These are phyloP conservation scores for Berghia stephanieae DNA, from an alignment of 1,140 invertebrate genomes.

Conservation along the genomic window DNA sequence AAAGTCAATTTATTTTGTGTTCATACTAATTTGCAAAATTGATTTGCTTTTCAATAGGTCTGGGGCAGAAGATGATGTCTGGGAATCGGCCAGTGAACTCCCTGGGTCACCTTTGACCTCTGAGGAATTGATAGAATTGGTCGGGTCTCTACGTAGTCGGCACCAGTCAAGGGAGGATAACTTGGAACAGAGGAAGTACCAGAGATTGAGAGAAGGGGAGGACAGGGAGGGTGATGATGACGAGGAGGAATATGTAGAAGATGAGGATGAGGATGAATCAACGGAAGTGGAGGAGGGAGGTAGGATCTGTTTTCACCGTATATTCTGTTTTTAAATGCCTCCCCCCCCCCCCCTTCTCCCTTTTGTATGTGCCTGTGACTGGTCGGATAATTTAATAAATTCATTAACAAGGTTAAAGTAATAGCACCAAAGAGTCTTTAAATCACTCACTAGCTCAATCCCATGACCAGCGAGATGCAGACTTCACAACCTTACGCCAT, in stretches of 20 bases:
- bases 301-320: background rate
- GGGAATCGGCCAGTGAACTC: slow-evolving; percentile 58
- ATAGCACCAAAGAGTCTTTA: too few species aligned
- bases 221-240: slow-evolving; percentile 16
- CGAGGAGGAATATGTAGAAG: slow-evolving; percentile 24
- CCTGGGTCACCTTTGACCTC: slow-evolving; percentile 41
- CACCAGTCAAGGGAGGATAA: background rate
- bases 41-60: slow-evolving; percentile 41
- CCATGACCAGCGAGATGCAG: too few species aligned
- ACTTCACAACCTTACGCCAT: too few species aligned
- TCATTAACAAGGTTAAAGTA: too few species aligned
- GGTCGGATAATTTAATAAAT: too few species aligned
- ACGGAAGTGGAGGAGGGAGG: slow-evolving; percentile 34
- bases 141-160: slow-evolving; percentile 26
- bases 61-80: slow-evolving; percentile 64
- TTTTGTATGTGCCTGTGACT: too few species aligned
- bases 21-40: too few species aligned
- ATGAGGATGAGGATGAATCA: slow-evolving; percentile 34
- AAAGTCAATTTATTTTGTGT: too few species aligned
- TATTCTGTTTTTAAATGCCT: background rate
- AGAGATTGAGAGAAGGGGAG: slow-evolving; percentile 25
- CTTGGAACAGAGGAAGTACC: too few species aligned
- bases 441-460: too few species aligned
- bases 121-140: slow-evolving; percentile 51
- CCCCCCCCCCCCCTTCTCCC: too few species aligned